Evolutionary conservation across 2,888 invertebrate species (phyloP), one percentile per base, ranked within the genome.

Genomic region (Dryadula phaetusa): DNA sequence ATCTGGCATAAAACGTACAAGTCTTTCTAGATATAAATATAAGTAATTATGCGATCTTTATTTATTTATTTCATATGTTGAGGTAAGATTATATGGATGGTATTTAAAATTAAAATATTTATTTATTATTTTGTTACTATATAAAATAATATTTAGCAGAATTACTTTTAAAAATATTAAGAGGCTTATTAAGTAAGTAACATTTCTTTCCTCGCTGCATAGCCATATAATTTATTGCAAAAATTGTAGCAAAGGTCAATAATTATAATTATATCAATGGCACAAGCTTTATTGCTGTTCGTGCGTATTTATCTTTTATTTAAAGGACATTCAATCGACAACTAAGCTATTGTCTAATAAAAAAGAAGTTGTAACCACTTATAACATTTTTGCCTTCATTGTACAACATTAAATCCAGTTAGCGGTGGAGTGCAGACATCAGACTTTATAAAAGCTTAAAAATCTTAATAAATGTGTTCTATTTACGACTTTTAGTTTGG

Each of bases 391-490:
- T 73, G 72, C 68, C 62, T 66, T 71, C 62, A 65, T 64, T 68
- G 62, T 65, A 70, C 79, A 74, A 74, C 76, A 80, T 79, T 81
- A 82, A 83, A 82, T 83, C 82, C 81, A 84, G 80, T 78, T 77
- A 46, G 47, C 20, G 25, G 40, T 10, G n/a, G 18, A 32, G 64
- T 53, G 64, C 53, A 71, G 60, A 67, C 52, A 42, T 47, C 14
- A 69, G 66, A 67, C 71, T 47, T 10, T 56, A 25, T 2, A 2
- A 14, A 22, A 25, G 7, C 12, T 22, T 22, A 3, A 37, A 37
- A 37, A 37, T 37, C 12, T 37, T 2, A 37, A 37, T 2, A 1
- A 34, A 34, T 34, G 8, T 8, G 4, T 34, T 8, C 10, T 37
- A 37, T 37, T 37, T 37, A 12, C 10, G 1, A 37, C 3, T 37